These are phyloP conservation scores for Papilio aristodemus DNA, from an alignment of 1,140 invertebrate species.

Conservation along the genomic window DNA sequence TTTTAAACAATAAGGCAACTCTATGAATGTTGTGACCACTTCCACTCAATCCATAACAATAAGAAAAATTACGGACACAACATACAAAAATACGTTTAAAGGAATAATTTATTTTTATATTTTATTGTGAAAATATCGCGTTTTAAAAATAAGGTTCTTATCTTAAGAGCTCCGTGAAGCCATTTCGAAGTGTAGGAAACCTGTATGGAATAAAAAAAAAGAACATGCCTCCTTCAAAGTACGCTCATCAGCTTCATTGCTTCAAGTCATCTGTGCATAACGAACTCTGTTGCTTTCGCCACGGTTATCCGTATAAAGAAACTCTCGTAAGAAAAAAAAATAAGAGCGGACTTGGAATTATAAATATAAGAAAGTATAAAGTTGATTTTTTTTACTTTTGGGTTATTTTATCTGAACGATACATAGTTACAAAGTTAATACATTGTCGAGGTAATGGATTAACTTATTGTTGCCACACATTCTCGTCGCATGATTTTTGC, in stretches of 20 bases:
- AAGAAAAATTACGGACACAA: too few relatives aligned
- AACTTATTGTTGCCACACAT: too few relatives aligned
- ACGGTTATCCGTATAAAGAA: conserved; percentile 2
- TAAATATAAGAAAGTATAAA: not conserved
- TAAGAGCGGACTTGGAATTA: not conserved
- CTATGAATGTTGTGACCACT: too few relatives aligned
- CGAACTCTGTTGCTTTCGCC: not conserved
- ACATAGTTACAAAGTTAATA: too few relatives aligned
- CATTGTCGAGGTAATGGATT: too few relatives aligned
- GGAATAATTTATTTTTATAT: too few relatives aligned
- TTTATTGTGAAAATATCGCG: too few relatives aligned
- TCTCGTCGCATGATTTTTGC: too few relatives aligned
- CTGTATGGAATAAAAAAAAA: conserved; percentile 2
- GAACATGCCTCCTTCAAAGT: not conserved
- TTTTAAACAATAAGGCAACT: too few relatives aligned
- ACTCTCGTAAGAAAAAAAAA: not conserved
- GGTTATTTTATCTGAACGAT: too few relatives aligned
- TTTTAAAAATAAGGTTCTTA: not conserved
- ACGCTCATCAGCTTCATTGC: conserved; percentile 1
- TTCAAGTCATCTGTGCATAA: conserved; percentile 21
- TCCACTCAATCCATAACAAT: too few relatives aligned
- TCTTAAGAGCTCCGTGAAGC: not conserved
- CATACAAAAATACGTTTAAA: too few relatives aligned
- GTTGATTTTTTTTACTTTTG: not conserved
- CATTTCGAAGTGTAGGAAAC: not conserved